Conservation (phyloP, 2,797 vertebrate genomes). For the Syncerus caffer region DNA sequence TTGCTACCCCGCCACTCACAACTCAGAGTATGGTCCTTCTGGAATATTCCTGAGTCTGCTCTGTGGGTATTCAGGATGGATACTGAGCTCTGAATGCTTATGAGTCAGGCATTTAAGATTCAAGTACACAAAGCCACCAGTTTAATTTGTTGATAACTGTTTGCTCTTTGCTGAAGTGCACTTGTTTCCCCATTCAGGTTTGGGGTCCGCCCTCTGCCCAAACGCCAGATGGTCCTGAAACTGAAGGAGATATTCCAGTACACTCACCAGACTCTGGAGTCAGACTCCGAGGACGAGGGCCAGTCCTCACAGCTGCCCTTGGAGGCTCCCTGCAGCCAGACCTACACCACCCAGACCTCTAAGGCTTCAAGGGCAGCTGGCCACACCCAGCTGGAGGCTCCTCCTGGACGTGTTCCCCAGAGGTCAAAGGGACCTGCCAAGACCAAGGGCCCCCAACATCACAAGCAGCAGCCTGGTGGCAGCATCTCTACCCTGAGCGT, state of each 20-base stretch:
- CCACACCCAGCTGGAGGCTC: not conserved
- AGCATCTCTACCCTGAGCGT: not conserved
- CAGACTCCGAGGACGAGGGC: slow-evolving; percentile 86
- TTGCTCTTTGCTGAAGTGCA: not conserved
- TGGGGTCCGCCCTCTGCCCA: slow-evolving; percentile 94
- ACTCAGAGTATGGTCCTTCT: not conserved
- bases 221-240: slow-evolving; percentile 96
- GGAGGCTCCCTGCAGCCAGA: not conserved
- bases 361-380: not conserved
- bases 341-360: not conserved
- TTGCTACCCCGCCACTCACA: not conserved
- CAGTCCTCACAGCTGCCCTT: slow-evolving; percentile 63
- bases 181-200: slow-evolving; percentile 83
- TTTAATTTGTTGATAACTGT: not conserved
- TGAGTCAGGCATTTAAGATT: not conserved
- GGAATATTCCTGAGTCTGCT: not conserved
- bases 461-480: slow-evolving; percentile 14
- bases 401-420: not conserved
- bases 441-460: not conserved
- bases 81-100: not conserved
- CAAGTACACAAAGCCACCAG: not conserved
- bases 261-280: slow-evolving; percentile 91
- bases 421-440: not conserved
- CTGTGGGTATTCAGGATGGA: not conserved
- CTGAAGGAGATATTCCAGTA: slow-evolving; percentile 98